phyloP scores from a whole-genome alignment of 2,113 vertebrate species.

The Corapipo altera region DNA sequence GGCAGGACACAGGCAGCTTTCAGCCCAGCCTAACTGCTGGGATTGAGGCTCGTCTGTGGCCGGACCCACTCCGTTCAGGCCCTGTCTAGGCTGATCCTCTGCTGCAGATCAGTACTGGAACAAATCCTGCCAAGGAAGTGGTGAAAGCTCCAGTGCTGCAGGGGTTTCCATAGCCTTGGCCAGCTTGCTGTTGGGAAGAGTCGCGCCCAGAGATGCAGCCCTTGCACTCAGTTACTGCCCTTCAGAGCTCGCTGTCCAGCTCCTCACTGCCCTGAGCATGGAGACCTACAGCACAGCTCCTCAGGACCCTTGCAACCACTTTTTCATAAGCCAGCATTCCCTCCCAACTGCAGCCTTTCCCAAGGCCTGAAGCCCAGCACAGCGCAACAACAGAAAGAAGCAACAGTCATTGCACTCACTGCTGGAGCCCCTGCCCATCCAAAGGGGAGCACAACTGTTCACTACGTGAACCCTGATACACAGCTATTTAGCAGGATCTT shows the following conservation, averaged over 20 bases:
- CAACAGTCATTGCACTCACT: background rate
- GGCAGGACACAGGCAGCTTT: conserved; percentile 60
- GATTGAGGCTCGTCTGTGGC: background rate
- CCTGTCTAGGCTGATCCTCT: background rate
- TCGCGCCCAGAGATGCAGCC: background rate
- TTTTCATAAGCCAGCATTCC: background rate
- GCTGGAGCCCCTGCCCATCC: background rate
- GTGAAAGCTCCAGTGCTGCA: conserved; percentile 6
- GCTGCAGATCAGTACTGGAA: background rate
- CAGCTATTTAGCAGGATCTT: background rate
- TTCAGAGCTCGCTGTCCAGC: background rate
- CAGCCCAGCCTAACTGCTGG: background rate
- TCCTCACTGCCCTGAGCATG: background rate
- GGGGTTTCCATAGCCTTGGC: background rate
- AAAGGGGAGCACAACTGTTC: background rate
- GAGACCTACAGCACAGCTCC: background rate
- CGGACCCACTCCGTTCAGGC: background rate
- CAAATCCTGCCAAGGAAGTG: background rate
- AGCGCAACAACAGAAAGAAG: fast-evolving
- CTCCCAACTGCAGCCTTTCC: background rate
- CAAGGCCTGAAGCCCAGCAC: background rate
- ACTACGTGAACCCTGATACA: background rate
- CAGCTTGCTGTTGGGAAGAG: background rate
- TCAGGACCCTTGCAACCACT: background rate
- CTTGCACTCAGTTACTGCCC: background rate